phyloP scores from a whole-genome alignment of 2,888 invertebrate genomes.

The Aleiodes testaceus region DNA sequence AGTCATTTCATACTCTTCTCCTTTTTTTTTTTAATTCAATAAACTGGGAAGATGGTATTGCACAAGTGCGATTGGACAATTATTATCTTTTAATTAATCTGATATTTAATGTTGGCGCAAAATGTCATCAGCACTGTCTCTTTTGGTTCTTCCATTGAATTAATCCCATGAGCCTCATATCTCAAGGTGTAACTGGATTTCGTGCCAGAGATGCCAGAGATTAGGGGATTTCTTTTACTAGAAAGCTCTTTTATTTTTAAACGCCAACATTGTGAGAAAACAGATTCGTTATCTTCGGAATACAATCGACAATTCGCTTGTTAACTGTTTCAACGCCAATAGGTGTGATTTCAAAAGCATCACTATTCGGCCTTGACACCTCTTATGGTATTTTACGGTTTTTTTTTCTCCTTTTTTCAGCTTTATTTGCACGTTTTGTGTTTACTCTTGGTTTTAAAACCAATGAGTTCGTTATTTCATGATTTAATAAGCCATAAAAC shows the following conservation, averaged over 20 bases:
- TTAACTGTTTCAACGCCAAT: conserved; percentile 27
- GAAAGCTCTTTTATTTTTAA: not conserved
- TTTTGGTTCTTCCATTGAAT: not conserved
- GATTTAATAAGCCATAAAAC: conserved; percentile 10
- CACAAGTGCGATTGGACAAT: no score
- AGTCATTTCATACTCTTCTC: conserved; percentile 12
- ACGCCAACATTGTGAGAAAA: not conserved
- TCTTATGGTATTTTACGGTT: conserved; percentile 1
- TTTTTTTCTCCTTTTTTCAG: not conserved
- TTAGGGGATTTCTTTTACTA: not conserved
- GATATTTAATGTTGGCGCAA: not conserved
- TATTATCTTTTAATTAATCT: not conserved
- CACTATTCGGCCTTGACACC: conserved; percentile 37
- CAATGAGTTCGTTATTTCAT: conserved; percentile 5
- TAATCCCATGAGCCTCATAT: not conserved
- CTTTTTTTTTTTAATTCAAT: no score
- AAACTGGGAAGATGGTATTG: conserved; percentile 6
- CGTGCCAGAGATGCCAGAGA: not conserved
- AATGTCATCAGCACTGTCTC: not conserved
- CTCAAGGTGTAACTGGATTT: conserved; percentile 3
- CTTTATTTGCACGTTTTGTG: conserved; percentile 17
- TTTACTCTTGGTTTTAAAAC: conserved; percentile 18
- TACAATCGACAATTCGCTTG: conserved; percentile 39
- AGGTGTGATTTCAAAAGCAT: conserved; percentile 26
- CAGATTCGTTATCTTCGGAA: not conserved